A percentile compares a stretch with the other conserved stretches of the same genome.
Conservation (phyloP, 1,140 invertebrate species). For the Brachionus paranguensis region DNA sequence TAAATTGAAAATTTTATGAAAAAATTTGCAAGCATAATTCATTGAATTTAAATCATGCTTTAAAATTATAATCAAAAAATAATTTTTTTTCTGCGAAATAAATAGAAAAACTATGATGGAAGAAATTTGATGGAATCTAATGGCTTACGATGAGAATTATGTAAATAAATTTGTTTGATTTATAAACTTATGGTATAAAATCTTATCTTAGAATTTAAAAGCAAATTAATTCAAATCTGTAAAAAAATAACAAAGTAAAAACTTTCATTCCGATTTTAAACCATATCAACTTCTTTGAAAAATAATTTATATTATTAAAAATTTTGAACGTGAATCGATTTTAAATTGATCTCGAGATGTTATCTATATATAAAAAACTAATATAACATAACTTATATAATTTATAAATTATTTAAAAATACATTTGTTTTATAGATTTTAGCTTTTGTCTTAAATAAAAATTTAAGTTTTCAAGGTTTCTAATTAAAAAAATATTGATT, state of each 20-base stretch:
- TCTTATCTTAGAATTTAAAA: background rate
- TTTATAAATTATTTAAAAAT: background rate
- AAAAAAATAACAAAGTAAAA: background rate
- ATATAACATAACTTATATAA: background rate
- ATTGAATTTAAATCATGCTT: background rate
- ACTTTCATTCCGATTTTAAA: background rate
- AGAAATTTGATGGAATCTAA: background rate
- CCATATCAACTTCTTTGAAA: background rate
- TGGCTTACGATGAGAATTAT: background rate
- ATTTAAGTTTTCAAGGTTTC: background rate
- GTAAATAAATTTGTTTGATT: background rate
- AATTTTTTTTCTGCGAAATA: background rate
- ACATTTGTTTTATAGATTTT: background rate
- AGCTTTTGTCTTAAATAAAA: background rate
- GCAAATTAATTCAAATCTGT: background rate
- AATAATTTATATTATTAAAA: background rate
- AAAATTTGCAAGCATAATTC: background rate
- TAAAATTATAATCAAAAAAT: background rate
- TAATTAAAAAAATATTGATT: background rate
- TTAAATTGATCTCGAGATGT: background rate
- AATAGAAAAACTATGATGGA: background rate
- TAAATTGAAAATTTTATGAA: background rate
- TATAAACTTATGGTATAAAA: background rate
- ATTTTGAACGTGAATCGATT: background rate
- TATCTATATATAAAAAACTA: background rate